Evolutionary conservation across 2,888 invertebrate genomes (phyloP).

Genomic region (Hydraecia micacea): DNA sequence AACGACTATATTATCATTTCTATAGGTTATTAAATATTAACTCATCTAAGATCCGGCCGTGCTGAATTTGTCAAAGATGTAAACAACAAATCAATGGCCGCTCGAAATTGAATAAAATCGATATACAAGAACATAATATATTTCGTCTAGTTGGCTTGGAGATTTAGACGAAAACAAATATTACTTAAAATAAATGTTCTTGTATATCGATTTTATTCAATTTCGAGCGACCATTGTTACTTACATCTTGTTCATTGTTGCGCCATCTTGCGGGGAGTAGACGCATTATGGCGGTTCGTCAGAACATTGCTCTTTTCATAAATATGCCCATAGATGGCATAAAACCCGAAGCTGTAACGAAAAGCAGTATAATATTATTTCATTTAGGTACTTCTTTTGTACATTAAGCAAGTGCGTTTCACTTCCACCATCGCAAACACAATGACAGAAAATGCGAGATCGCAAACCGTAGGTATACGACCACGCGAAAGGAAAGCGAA

Average conservation of each 20-base stretch:
- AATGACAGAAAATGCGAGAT: not conserved
- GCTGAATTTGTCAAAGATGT: too few species aligned
- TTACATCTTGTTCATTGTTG: too few species aligned
- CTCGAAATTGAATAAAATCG: too few species aligned
- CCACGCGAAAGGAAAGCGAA: not conserved
- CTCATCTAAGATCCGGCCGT: too few species aligned
- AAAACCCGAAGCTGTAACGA: not conserved
- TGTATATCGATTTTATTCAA: too few species aligned
- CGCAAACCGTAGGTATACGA: not conserved
- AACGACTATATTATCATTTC: not conserved
- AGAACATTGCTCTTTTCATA: not conserved
- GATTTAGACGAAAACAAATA: too few species aligned
- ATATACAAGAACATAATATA: too few species aligned
- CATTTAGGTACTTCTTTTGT: not conserved
- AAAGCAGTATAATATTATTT: not conserved
- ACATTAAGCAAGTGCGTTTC: not conserved
- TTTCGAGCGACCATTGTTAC: too few species aligned
- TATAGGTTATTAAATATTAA: too few species aligned
- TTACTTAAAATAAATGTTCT: too few species aligned
- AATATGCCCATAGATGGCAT: constrained; percentile 33
- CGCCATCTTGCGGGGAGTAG: constrained; percentile 49
- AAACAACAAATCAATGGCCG: too few species aligned
- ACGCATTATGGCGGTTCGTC: not conserved
- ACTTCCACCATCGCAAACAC: not conserved
- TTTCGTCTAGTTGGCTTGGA: too few species aligned